These are phyloP conservation scores for Phenganax subtilis DNA, from an alignment of 92 coral and sea anemone species.

Conservation along the genomic window DNA sequence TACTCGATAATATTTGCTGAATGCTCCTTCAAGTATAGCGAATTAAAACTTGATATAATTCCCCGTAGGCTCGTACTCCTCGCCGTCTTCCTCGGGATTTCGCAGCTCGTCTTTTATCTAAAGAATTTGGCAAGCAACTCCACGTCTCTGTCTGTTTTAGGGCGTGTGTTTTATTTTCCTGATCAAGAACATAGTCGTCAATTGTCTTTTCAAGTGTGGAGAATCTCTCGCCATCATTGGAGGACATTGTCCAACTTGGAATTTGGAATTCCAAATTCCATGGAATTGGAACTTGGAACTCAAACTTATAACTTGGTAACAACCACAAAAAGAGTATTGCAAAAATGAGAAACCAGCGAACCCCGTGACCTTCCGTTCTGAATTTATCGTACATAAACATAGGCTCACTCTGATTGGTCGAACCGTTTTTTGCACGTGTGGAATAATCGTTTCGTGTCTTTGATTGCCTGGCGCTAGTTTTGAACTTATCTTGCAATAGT, in stretches of 20 bases:
- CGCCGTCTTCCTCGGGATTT: conserved; percentile 8
- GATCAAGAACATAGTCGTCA: conserved; percentile 7
- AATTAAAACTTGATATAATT: background rate
- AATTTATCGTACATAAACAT: conserved; percentile 1
- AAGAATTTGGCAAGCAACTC: background rate
- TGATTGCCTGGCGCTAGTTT: background rate
- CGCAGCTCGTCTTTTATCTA: conserved; percentile 2
- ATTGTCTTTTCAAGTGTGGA: background rate
- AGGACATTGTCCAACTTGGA: background rate
- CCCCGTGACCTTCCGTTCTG: background rate
- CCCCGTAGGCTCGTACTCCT: background rate
- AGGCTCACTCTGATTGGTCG: background rate
- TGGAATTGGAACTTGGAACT: background rate
- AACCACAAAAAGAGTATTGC: too few species aligned
- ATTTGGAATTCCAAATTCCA: too few species aligned
- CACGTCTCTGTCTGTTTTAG: too few species aligned
- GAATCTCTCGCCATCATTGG: conserved; percentile 3
- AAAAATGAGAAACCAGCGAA: too few species aligned
- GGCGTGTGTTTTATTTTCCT: background rate
- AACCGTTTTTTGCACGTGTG: conserved; percentile 15
- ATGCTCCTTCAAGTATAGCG: background rate
- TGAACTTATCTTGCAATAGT: background rate
- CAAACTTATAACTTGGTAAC: too few species aligned
- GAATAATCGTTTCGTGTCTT: background rate
- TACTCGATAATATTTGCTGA: conserved; percentile 25